Evolutionary conservation across 2,888 invertebrate species (phyloP), one percentile per base, ranked within the genome.

Genomic region (Notocelia uddmanniana): DNA sequence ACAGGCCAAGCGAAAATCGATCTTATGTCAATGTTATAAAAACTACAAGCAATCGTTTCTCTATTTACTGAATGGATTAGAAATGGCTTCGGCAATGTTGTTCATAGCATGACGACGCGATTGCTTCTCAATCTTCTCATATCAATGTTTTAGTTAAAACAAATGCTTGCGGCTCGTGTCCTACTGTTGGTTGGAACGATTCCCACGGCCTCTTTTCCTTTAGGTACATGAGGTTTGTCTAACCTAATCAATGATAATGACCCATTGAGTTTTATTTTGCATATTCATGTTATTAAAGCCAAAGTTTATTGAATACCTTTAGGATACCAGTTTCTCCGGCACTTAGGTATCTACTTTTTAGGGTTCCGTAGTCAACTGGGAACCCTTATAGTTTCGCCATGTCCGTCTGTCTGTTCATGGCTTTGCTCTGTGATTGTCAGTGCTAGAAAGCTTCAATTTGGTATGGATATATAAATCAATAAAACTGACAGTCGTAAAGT

Each of bases 151-250:
- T 10, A 23, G 23, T 60, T 59, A 18, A 37, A 26, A 23, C 21
- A 15, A 48, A 18, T 8, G 21, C 13, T 58, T 23, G 62, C 60
- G 60, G 31, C 50, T 50, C n/a, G 10, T 59, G 2, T 41, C n/a
- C 8, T 9, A 23, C 31, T 13, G n/a, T n/a, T n/a, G 6, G 3
- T 21, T 48, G 10, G 10, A 23, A 45, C n/a, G 2, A 19, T 50
- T 63, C 62, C 19, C 62, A 63, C 50, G 62, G 31, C 19, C 31
- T 50, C 6, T 34, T 63, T 63, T 31, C 18, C 31, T 10, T n/a
- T 45, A 23, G 62, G 31, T 19, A 6, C 31, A 50, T 18, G n/a
- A 13, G 23, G 13, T 5, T 41, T 11, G 34, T 34, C 6, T 34
- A 11, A 34, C 34, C 6, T 34, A 10, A 34, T 34, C 11, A 34